These are phyloP conservation scores for Onychostruthus taczanowskii DNA, from an alignment of 2,113 vertebrate species.

Conservation along the genomic window DNA sequence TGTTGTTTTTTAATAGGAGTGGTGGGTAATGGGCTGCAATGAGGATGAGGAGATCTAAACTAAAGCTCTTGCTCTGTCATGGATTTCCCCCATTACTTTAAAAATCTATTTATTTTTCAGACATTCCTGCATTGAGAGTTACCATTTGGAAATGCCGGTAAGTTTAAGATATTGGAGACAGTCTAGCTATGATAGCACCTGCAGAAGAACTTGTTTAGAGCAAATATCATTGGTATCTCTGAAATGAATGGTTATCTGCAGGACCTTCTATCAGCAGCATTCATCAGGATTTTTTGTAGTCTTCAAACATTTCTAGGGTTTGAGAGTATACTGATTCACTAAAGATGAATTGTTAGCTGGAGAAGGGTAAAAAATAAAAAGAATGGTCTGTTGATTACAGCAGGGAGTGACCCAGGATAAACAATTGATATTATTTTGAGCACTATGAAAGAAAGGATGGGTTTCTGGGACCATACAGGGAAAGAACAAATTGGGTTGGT, in stretches of 20 bases:
- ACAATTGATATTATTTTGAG: background rate
- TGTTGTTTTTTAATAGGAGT: background rate
- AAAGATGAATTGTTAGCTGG: background rate
- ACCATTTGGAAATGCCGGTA: background rate
- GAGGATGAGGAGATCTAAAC: background rate
- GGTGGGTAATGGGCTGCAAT: background rate
- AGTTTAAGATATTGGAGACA: background rate
- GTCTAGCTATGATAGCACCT: background rate
- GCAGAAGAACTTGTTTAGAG: background rate
- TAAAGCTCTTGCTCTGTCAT: background rate
- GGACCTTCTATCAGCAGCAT: background rate
- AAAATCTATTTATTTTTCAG: background rate
- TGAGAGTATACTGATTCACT: background rate
- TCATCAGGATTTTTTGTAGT: background rate
- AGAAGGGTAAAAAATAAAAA: background rate
- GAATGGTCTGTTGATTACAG: background rate
- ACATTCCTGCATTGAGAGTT: background rate
- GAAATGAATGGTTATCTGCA: background rate
- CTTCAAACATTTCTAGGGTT: background rate
- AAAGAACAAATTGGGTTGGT: background rate
- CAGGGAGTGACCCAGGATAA: background rate
- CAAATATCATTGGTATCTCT: background rate
- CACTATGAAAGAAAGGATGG: background rate
- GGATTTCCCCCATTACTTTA: background rate
- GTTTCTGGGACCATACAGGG: background rate